Base-by-base conservation (phyloP, 2,113 vertebrate genomes). In the Epinephelus lanceolatus region DNA sequence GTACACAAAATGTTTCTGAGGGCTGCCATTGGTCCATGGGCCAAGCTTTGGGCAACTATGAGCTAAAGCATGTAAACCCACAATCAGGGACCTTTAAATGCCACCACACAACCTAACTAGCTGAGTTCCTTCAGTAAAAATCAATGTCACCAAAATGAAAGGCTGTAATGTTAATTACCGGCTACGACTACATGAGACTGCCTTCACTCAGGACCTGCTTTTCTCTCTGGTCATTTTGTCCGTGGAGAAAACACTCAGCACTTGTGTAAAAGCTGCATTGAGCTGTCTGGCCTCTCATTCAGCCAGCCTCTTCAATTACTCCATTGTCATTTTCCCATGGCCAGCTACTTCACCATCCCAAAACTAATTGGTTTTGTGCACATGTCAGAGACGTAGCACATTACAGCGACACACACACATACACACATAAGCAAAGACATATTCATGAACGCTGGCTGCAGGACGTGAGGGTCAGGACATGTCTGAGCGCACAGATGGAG, bases 301-400 rank as follows among this genome's bases (percentile, higher is more conserved):
- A 83, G 49, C 23, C 87, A 17, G 83, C 78, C 76, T 92, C 90
- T 88, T 94, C 93, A 94, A 90, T 94, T 89, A 91, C 86, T 76
- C 87, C 85, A 91, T 93, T 93, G 88, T 91, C 78, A 91, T 90
- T 89, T 92, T 87, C 78, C 76, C 89, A 82, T 86, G 75, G 81
- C 69, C 81, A 37, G 72, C 80, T 83, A 80, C 86, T 90, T 90
- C 88, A 66, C 76, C 82, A 69, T 92, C 88, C 85, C 86, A 89
- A 87, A 91, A 93, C 88, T 91, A 93, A 94, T 94, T 95, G 91
- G 87, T 93, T 94, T 92, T 93, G 89, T 85, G 91, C 85, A 88
- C 87, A 89, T 82, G 88, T 88, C 85, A 83, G 81, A 83, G 71
- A 65, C 15, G 49, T n/a, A 59, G 73, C 77, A 87, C 89, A 91